These are phyloP conservation scores for Agraylea sexmaculata DNA, from an alignment of 1,140 invertebrate genomes.

Conservation along the genomic window DNA sequence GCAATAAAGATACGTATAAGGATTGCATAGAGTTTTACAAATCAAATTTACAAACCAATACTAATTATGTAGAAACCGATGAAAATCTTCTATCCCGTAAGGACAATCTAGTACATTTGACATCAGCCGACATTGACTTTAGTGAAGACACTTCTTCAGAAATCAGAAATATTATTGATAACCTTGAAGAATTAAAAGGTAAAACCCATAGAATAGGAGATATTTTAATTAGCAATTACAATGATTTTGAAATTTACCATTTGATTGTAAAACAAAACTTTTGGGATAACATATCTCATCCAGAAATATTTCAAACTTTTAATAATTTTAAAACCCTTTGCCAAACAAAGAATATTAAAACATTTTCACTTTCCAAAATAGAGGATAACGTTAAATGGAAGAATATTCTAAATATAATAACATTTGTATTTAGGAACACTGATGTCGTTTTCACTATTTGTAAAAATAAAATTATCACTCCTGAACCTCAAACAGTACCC, in stretches of 20 bases:
- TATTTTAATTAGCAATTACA: conserved; percentile 2
- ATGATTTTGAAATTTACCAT: conserved; percentile 10
- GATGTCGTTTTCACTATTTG: conserved; percentile 16
- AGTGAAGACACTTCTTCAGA: no score
- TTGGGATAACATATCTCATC: conserved; percentile 17
- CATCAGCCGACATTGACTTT: no score
- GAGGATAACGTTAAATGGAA: conserved; percentile 14
- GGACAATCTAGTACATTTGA: no score
- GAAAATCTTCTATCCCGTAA: no score
- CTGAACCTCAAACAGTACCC: conserved; percentile 13
- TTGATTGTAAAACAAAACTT: conserved; percentile 16
- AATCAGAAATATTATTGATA: no score
- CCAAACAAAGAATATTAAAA: conserved; percentile 9
- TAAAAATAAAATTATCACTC: conserved; percentile 10
- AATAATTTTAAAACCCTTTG: conserved; percentile 13
- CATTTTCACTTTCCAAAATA: conserved; percentile 10
- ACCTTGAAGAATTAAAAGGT: no score
- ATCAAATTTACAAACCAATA: no score
- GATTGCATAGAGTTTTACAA: no score
- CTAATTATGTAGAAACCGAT: no score
- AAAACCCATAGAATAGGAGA: no score
- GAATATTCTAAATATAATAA: conserved; percentile 17
- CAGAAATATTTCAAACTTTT: conserved; percentile 15
- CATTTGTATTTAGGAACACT: conserved; percentile 14
- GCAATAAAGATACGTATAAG: no score